These are phyloP conservation scores for Gymnogyps californianus DNA, from an alignment of 2,113 vertebrate genomes.

Conservation along the genomic window DNA sequence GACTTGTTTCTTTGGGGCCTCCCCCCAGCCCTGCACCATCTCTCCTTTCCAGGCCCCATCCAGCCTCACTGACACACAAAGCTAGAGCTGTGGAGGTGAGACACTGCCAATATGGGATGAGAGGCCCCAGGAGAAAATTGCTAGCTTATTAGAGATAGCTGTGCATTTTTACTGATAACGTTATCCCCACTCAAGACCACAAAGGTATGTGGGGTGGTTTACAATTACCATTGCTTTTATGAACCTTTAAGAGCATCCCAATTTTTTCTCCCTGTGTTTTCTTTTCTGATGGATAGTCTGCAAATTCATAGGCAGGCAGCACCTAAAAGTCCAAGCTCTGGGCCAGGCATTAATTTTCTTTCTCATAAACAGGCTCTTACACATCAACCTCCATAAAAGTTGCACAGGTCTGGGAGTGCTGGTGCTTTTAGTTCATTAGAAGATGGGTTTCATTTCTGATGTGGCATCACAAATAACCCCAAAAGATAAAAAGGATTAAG, in stretches of 20 bases:
- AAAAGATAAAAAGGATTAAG: background rate
- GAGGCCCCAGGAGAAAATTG: background rate
- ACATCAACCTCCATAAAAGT: background rate
- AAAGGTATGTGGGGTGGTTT: background rate
- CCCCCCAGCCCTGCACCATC: background rate
- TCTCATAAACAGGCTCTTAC: background rate
- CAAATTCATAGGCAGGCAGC: background rate
- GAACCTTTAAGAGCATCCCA: background rate
- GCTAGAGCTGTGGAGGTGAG: background rate
- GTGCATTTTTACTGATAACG: background rate
- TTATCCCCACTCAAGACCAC: background rate
- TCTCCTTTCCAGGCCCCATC: background rate
- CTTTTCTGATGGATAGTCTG: background rate
- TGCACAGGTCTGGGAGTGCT: background rate
- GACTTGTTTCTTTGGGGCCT: background rate
- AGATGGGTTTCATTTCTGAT: background rate
- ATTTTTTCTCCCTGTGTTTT: background rate
- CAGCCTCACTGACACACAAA: background rate
- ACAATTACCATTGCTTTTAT: background rate
- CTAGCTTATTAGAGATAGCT: background rate
- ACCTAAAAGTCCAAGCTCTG: background rate
- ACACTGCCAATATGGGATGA: background rate
- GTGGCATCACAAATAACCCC: background rate
- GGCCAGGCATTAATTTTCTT: background rate
- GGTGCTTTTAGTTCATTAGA: background rate